Evolutionary conservation across 2,888 invertebrate species (phyloP).

Genomic region (Acleris emargana): DNA sequence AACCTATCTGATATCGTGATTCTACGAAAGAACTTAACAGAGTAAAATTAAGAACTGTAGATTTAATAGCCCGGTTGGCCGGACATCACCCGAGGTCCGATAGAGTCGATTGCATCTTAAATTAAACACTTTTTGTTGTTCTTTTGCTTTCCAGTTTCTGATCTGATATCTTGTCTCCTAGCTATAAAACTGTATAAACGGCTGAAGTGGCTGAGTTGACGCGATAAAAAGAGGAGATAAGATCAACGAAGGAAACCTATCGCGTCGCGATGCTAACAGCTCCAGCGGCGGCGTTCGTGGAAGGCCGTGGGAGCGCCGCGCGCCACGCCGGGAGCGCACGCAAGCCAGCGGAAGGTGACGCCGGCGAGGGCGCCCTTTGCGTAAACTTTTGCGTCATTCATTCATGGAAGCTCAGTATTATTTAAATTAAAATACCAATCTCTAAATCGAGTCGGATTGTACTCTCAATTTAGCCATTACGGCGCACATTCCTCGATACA

Average conservation of each 20-base stretch:
- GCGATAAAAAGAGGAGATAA: constrained; percentile 47
- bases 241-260: constrained; percentile 40
- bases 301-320: constrained; percentile 47
- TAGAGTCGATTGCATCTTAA: background rate
- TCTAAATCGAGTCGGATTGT: constrained; percentile 32
- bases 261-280: constrained; percentile 39
- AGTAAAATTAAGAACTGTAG: too few species aligned
- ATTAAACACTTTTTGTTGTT: background rate
- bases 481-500: constrained; percentile 27
- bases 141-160: constrained; percentile 8
- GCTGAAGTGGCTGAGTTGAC: constrained; percentile 42
- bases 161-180: constrained; percentile 6
- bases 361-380: constrained; percentile 6
- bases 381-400: constrained; percentile 14
- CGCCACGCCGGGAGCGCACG: background rate
- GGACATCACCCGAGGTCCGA: background rate
- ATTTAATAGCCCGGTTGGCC: too few species aligned
- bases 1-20: too few species aligned
- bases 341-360: too few species aligned
- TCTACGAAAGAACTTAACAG: too few species aligned
- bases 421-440: constrained; percentile 36
- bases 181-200: constrained; percentile 37
- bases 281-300: constrained; percentile 43
- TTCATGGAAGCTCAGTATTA: constrained; percentile 27
- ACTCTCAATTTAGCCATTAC: constrained; percentile 35